phyloP scores from a whole-genome alignment of 2,113 vertebrate genomes.

The Pagrus major region DNA sequence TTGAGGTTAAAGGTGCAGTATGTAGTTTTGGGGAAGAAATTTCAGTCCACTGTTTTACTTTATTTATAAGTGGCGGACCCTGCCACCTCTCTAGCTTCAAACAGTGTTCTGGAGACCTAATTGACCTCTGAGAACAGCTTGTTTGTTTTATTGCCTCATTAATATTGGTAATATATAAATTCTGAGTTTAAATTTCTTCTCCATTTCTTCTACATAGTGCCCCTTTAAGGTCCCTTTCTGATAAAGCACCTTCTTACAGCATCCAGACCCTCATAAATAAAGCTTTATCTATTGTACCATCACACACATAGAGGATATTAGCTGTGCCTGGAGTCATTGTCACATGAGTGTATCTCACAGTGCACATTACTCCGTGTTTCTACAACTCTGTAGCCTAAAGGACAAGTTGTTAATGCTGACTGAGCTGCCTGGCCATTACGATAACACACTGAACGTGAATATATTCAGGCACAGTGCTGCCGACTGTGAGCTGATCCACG shows the following conservation, averaged over 20 bases:
- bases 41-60: too few relatives aligned
- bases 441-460: constrained; percentile 40
- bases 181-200: too few relatives aligned
- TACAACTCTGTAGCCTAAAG: constrained; percentile 54
- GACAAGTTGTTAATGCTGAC: constrained; percentile 67
- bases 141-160: too few relatives aligned
- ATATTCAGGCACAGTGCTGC: constrained; percentile 26
- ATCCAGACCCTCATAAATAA: not conserved
- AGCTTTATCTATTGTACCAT: not conserved
- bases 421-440: constrained; percentile 41
- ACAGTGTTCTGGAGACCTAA: too few relatives aligned
- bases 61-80: too few relatives aligned
- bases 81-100: too few relatives aligned
- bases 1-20: too few relatives aligned
- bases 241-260: not conserved
- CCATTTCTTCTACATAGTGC: too few relatives aligned
- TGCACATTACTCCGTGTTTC: constrained; percentile 28
- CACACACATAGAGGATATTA: not conserved
- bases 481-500: constrained; percentile 46
- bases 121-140: too few relatives aligned
- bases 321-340: constrained; percentile 33
- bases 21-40: too few relatives aligned
- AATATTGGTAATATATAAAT: too few relatives aligned
- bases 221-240: not conserved
- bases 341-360: constrained; percentile 20